phyloP scores from a whole-genome alignment of 2,113 vertebrate genomes.

The Colaptes auratus region DNA sequence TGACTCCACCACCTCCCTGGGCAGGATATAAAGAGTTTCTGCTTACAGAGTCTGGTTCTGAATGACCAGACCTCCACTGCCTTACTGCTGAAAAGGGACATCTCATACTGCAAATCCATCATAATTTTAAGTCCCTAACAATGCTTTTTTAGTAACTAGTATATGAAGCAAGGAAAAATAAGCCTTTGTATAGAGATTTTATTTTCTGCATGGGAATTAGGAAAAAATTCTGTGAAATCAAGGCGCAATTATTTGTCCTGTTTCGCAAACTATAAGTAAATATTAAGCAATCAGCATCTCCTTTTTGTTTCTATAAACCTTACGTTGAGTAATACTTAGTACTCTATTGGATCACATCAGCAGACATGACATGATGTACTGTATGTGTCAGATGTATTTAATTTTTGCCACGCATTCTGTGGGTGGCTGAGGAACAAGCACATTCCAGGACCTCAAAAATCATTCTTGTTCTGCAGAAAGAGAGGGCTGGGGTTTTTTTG shows the following conservation, averaged over 20 bases:
- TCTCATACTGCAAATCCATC: neutral
- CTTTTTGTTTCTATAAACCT: neutral
- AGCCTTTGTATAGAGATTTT: neutral
- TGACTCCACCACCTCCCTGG: too few species aligned
- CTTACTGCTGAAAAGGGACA: neutral
- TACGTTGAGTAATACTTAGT: constrained; percentile 6
- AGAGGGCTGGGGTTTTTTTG: neutral
- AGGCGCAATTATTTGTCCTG: neutral
- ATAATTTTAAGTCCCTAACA: neutral
- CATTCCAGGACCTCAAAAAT: constrained; percentile 22
- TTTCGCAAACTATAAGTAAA: neutral
- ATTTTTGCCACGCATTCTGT: constrained; percentile 44
- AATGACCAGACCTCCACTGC: neutral
- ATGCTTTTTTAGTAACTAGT: neutral
- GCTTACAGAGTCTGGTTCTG: neutral
- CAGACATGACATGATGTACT: constrained; percentile 20
- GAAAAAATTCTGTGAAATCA: neutral
- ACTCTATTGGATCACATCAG: neutral
- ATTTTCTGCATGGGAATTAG: neutral
- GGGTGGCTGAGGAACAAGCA: constrained; percentile 29
- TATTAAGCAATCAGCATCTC: constrained; percentile 11
- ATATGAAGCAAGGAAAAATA: neutral
- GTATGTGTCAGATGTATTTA: constrained; percentile 24
- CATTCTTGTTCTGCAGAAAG: constrained; percentile 14
- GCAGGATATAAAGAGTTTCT: neutral